Conservation (phyloP, 2,888 invertebrate genomes). For the Xestoiulus laeticollis region DNA sequence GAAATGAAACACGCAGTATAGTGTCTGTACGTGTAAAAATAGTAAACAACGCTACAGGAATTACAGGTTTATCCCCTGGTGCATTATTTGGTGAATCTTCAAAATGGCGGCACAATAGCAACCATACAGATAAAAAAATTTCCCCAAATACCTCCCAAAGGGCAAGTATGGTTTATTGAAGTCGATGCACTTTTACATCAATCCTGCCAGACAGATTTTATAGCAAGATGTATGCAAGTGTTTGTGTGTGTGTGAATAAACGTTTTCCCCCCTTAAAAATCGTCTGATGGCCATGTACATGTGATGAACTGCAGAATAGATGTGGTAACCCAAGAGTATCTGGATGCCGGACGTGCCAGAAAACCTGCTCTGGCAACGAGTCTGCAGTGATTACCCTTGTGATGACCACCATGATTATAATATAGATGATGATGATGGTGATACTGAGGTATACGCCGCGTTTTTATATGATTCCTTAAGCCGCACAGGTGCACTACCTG, state of each 20-base stretch:
- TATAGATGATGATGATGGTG: conserved; percentile 2
- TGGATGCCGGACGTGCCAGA: conserved; percentile 32
- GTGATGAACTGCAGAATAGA: neutral
- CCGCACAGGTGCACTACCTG: conserved; percentile 29
- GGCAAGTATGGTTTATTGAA: conserved; percentile 37
- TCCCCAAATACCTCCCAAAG: conserved; percentile 3
- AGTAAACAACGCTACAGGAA: too few species aligned
- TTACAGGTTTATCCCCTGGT: neutral
- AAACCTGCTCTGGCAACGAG: conserved; percentile 24
- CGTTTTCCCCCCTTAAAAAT: conserved; percentile 11
- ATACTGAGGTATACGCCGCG: neutral
- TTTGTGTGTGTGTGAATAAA: conserved; percentile 23
- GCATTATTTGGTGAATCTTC: neutral
- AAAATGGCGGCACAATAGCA: conserved; percentile 21
- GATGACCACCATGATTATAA: conserved; percentile 33
- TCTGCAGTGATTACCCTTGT: conserved; percentile 7
- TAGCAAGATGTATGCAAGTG: neutral
- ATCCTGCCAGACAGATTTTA: conserved; percentile 5
- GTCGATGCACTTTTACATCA: conserved; percentile 23
- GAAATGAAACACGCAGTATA: too few species aligned
- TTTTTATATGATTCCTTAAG: conserved; percentile 18
- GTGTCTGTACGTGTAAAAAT: too few species aligned
- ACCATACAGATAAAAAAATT: neutral
- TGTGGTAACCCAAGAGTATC: neutral
- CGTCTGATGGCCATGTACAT: neutral